Evolutionary conservation across 64 coral and sea anemone genomes (phyloP), one percentile per base, ranked within the genome.

Genomic region (Platygyra sinensis): DNA sequence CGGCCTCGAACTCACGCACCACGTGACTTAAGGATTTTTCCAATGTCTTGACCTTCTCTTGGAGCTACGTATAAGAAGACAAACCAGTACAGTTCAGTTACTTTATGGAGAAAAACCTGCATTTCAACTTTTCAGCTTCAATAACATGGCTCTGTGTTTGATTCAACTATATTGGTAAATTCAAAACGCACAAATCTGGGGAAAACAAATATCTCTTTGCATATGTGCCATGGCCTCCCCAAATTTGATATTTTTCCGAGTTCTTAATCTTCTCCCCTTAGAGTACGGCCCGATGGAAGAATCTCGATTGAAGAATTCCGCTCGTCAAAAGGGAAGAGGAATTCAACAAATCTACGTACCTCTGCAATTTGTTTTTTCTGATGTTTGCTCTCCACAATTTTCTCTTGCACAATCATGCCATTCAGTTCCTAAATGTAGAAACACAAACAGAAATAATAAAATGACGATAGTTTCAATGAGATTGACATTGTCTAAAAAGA

Each of bases 401-500:
- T 98, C 31, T 98, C 96, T 84, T 98, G 96, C 42, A 98, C 96
- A 27, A 98, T 98, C 89, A 98, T 91, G 17, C 96, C 96, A 71
- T 98, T 98, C 8, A 98, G 72, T 65, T 98, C 96, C 96, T 98
- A 28, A 8, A 78, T 64, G 20, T 31, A 65, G 9, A 73, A 20
- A 59, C 0, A 16, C 52, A 52, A 42, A 30, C 14, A 72, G 85
- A 28, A 13, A 67, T n/a, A 12, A 33, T 79, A 13, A 33, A 29
- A 1, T 33, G 11, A 42, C 16, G 42, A 46, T 46, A 46, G 42
- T 46, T 46, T 46, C 5, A 8, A 46, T 46, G 42, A 46, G 3
- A 46, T 46, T 46, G 42, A 46, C 42, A 46, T 46, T 46, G 42
- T 46, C 42, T 46, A 7, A 6, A 46, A 46, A 46, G 42, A 46